Evolutionary conservation across 2,888 invertebrate species (phyloP), one percentile per base, ranked within the genome.

Genomic region (Pseudococcus jackbeardsleyi): DNA sequence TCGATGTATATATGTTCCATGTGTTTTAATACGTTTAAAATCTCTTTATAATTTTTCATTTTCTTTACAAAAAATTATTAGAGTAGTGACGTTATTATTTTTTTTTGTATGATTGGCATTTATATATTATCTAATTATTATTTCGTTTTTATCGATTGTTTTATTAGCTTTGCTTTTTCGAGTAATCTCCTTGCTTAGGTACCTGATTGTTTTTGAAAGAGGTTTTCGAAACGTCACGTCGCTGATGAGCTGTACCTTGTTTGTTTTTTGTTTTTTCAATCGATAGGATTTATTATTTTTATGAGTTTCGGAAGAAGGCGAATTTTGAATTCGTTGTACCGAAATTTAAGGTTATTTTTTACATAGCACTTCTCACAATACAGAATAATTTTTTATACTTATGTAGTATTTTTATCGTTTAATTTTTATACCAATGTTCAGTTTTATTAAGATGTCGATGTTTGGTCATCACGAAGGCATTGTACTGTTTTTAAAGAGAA

Each of bases 61-160:
- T 72, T 12, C 8, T 64, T 12, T 22, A 26, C 12, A 33, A 33
- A 33, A 33, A 33, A 2, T 33, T 33, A 3, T 33, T 33, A 33
- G 26, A 33, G 26, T 33, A 33, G 26, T 33, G 26, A 3, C 26
- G 26, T 33, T 33, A 33, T 39, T 59, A 33, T 19, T 85, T 42
- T 39, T 59, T 59, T 19, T 85, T 42, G 4, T 39, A 42, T 22
- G 7, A 72, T 79, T 84, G 46, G 84, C 48, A 84, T 50, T 84
- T 50, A 42, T 50, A 42, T 72, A 72, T 0, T 84, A 22, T 84
- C 42, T 82, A 82, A 82, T 84, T 84, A 84, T 50, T 84, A 48
- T 50, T 42, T 39, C 8, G 33, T 50, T 15, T 42, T 48, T 12
- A 8, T 48, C 26, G 22, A 17, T 26, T 12, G 33, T 33, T 72